Evolutionary conservation across 2,888 invertebrate genomes (phyloP).

Genomic region (Polietes domitor): DNA sequence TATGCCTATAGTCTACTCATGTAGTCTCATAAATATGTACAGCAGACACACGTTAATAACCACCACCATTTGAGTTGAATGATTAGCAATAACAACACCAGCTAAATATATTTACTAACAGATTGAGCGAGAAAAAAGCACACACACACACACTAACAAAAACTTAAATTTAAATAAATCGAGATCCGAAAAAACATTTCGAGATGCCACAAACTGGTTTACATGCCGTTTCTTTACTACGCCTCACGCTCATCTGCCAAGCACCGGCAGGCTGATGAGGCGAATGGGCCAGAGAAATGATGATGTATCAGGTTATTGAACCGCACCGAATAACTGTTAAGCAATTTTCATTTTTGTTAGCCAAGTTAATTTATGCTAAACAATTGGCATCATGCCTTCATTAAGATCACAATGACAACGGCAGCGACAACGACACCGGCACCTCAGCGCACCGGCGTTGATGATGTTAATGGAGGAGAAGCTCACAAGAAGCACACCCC

Average conservation of each 20-base stretch:
- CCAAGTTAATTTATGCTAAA: constrained; percentile 47
- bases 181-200: no score
- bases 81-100: background rate
- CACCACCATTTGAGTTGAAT: background rate
- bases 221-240: background rate
- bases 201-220: background rate
- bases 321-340: constrained; percentile 30
- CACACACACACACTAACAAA: background rate
- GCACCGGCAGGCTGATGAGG: background rate
- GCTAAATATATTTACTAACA: background rate
- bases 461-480: background rate
- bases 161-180: background rate
- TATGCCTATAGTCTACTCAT: no score
- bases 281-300: constrained; percentile 14
- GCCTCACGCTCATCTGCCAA: background rate
- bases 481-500: no score
- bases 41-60: background rate
- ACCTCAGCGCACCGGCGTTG: no score
- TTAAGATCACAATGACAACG: background rate
- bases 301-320: constrained; percentile 42
- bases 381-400: constrained; percentile 40
- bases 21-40: no score
- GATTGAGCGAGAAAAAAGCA: background rate
- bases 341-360: constrained; percentile 50
- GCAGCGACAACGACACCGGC: background rate